A percentile compares a stretch with the other conserved stretches of the same genome.
Evolutionary conservation across 2,113 vertebrate species (phyloP).

Genomic region (Diadophis punctatus): DNA sequence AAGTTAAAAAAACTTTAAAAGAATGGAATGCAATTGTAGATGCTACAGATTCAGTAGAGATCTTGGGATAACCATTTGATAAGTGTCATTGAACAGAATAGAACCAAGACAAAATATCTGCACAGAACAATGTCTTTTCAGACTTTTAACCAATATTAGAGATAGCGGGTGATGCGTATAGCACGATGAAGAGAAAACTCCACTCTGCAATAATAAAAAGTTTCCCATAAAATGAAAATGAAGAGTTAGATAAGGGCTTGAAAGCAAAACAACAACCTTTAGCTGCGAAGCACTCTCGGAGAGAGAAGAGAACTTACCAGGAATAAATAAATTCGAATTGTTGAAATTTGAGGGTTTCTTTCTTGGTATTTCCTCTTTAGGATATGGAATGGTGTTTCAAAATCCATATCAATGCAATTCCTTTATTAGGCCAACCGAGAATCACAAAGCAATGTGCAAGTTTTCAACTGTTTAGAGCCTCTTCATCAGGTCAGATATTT

Average conservation of each 20-base stretch:
- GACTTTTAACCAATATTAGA: accelerated
- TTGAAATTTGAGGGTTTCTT: neutral
- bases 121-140: accelerated
- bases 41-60: neutral
- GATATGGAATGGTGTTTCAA: neutral
- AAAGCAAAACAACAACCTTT: neutral
- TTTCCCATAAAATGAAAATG: neutral
- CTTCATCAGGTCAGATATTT: neutral
- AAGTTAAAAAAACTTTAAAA: neutral
- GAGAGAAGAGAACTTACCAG: neutral
- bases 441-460: neutral
- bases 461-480: neutral
- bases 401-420: neutral
- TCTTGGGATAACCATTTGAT: neutral
- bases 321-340: neutral
- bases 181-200: neutral
- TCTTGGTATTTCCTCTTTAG: neutral
- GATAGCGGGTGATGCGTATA: neutral
- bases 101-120: neutral
- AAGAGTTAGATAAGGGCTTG: neutral
- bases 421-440: neutral
- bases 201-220: accelerated
- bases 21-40: neutral
- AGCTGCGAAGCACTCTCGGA: neutral
- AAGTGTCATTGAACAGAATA: neutral